Conservation (phyloP, 2,113 vertebrate genomes). For the Pogonocichla stellata region DNA sequence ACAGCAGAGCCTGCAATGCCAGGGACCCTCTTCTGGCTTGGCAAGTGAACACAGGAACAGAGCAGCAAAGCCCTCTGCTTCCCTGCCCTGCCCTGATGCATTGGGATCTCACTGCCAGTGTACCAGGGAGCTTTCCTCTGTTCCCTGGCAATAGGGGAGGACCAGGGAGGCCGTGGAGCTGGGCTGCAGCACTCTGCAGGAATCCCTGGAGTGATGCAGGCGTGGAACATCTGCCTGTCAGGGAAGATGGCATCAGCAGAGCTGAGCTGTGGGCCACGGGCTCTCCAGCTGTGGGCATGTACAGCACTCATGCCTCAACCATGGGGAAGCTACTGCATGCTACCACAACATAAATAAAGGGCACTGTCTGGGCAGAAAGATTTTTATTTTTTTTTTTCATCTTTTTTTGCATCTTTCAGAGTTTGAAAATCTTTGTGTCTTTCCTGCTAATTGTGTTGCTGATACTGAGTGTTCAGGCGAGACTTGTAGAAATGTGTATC, state of each 20-base stretch:
- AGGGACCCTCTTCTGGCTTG: accelerated
- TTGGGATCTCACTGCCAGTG: neutral
- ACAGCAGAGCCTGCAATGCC: neutral
- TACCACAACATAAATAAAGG: neutral
- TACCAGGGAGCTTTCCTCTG: neutral
- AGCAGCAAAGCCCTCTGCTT: neutral
- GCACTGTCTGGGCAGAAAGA: neutral
- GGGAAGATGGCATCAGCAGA: neutral
- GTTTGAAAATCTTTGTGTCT: neutral
- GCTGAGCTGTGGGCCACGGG: neutral
- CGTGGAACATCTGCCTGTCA: constrained; percentile 29
- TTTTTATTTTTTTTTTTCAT: neutral
- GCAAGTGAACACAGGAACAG: neutral
- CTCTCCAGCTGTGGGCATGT: neutral
- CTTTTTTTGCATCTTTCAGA: neutral
- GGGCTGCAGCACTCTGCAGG: neutral
- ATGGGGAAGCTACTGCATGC: neutral
- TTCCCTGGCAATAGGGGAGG: neutral
- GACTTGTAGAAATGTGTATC: neutral
- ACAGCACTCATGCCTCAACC: neutral
- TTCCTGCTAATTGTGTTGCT: neutral
- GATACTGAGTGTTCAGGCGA: neutral
- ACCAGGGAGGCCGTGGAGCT: neutral
- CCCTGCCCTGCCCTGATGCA: neutral
- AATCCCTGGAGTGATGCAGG: neutral